Base-by-base conservation (phyloP, 2,888 invertebrate species). In the Eurytoma adleriae region DNA sequence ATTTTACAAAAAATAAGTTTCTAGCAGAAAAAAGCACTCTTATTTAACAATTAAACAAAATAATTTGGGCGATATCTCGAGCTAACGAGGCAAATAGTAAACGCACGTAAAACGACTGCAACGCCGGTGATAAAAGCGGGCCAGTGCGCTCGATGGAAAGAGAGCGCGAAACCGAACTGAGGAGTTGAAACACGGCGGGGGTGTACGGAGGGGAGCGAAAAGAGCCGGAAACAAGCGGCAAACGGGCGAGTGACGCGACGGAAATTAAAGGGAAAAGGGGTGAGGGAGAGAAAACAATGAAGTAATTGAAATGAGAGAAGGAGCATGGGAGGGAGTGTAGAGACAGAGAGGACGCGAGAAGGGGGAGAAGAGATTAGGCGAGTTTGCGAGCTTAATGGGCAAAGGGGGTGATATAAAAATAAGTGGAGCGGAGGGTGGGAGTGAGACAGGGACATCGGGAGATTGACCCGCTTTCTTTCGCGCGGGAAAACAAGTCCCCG, bases 271-370 rank as follows among this genome's bases (percentile, higher is more conserved):
- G 56, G 5, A 16, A 50, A 27, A 68, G 64, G 70, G 20, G 40
- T 50, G 57, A 48, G 64, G 24, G 16, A 59, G 61, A 16, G 70
- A 72, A 57, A 78, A 52, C 57, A 78, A 66, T 71, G 71, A 66
- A 78, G 71, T 66, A 78, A 78, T 78, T 71, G 71, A 78, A 78
- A 71, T n/a, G 48, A 57, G 66, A 56, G n/a, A 27, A 13, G n/a
- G 52, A 40, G 24, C n/a, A 16, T 10, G 24, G 24, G 40, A 24
- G 52, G 5, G 14, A 61, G 50, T 24, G 50, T 13, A 10, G 40
- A 13, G 20, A 40, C 27, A 30, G 20, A 57, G 66, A 14, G 56
- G n/a, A 48, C n/a, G 67, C 50, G 59, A 57, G 48, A 75, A 67
- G 40, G 67, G 59, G 57, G 20, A 16, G 40, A 62, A 62, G 62